Evolutionary conservation across 2,888 invertebrate genomes (phyloP), one percentile per base, ranked within the genome.

Genomic region (Scaptomyza polygonia): DNA sequence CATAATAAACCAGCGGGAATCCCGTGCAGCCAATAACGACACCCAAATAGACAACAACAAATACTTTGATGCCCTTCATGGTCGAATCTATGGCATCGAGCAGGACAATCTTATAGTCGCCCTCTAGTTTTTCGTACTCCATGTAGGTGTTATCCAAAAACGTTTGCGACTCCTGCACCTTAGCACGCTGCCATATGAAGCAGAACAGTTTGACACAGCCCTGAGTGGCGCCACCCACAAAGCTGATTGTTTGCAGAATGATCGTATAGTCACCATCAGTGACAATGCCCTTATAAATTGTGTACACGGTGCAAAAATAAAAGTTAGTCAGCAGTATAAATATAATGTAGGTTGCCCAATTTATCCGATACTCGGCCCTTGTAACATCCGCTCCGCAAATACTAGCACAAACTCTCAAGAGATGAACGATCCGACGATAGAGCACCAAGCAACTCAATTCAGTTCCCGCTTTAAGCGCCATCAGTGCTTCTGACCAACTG

Each of bases 221-320:
- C 53, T 71, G 68, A 0, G 62, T 0, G 1, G 42, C 76, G 40
- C 45, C 56, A 5, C 77, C 73, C 1, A 63, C 44, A 52, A 80
- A 61, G 25, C 74, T 52, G 6, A 68, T n/a, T 0, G 67, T 36
- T 53, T 82, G 64, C 1, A 80, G 39, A 5, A 82, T 55, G 0
- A 67, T 55, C 1, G 55, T 62, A 66, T 71, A 80, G 48, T 74
- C 68, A 0, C 58, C 53, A 0, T 75, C 52, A 2, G 63, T 12
- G 2, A 48, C 49, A 2, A 76, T 12, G 5, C 70, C 68, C 5
- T 45, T 18, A 36, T 73, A 70, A n/a, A 77, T 71, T 0, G 82
- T 83, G 32, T 82, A 83, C 1, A 54, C n/a, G 4, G 82, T 69
- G 7, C 68, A 66, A 5, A n/a, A 8, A 25, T 56, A 69, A 27